phyloP scores from a whole-genome alignment of 2,113 vertebrate species.

The Hippolais icterina region DNA sequence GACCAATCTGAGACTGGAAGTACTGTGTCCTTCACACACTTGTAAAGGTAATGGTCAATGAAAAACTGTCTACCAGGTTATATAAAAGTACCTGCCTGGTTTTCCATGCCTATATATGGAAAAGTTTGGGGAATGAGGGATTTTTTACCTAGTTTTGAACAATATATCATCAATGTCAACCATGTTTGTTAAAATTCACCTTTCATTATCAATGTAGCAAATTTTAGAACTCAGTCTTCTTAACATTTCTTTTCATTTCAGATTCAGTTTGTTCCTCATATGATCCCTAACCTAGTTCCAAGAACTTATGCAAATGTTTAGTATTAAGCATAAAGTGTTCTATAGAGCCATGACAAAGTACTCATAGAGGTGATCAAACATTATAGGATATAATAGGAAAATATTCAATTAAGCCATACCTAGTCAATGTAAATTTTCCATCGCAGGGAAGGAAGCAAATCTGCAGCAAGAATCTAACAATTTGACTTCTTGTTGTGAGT shows the following conservation, averaged over 20 bases:
- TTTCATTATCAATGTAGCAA: not conserved
- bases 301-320: not conserved
- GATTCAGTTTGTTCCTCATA: not conserved
- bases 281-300: not conserved
- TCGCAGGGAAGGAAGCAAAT: not conserved
- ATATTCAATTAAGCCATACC: not conserved
- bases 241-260: not conserved
- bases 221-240: not conserved
- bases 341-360: not conserved
- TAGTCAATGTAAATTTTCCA: not conserved
- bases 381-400: not conserved
- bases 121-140: not conserved
- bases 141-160: not conserved
- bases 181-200: rapidly evolving
- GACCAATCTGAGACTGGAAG: not conserved
- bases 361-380: not conserved
- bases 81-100: not conserved
- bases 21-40: not conserved
- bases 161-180: not conserved
- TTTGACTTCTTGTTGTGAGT: not conserved
- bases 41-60: not conserved
- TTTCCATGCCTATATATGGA: not conserved
- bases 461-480: not conserved
- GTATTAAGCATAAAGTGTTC: not conserved
- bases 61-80: not conserved